Conservation (phyloP, 2,888 invertebrate species). For the Acrobasis consociella region DNA sequence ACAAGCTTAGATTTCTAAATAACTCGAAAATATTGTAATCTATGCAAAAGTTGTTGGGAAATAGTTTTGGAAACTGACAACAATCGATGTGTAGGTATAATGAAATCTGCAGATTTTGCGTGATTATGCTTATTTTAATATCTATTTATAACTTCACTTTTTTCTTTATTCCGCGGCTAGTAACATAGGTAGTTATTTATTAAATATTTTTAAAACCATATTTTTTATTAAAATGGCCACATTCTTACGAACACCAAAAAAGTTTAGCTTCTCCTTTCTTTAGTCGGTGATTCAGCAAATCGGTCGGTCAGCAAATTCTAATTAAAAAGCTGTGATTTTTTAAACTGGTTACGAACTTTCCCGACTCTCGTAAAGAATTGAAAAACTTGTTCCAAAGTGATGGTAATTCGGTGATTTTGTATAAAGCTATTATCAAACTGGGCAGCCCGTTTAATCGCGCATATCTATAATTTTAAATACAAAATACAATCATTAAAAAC, state of each 20-base stretch:
- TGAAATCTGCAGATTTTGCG: no score
- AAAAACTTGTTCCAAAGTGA: background rate
- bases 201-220: no score
- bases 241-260: no score
- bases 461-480: conserved; percentile 7
- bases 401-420: background rate
- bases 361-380: background rate
- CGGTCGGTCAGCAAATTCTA: background rate
- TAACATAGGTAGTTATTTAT: no score
- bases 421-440: background rate
- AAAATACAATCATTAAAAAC: conserved; percentile 15
- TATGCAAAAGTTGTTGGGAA: conserved; percentile 20
- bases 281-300: no score
- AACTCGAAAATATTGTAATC: conserved; percentile 20
- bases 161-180: no score
- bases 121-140: no score
- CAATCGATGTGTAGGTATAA: background rate
- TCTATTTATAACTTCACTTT: no score
- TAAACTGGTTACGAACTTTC: background rate
- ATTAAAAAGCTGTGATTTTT: background rate
- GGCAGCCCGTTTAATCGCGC: background rate
- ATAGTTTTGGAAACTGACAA: conserved; percentile 12
- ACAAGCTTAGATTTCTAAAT: conserved; percentile 26
- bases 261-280: no score
- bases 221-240: no score